Evolutionary conservation across 2,797 vertebrate species (phyloP), one percentile per base, ranked within the genome.

Genomic region (Odontamblyopus lacepedii): DNA sequence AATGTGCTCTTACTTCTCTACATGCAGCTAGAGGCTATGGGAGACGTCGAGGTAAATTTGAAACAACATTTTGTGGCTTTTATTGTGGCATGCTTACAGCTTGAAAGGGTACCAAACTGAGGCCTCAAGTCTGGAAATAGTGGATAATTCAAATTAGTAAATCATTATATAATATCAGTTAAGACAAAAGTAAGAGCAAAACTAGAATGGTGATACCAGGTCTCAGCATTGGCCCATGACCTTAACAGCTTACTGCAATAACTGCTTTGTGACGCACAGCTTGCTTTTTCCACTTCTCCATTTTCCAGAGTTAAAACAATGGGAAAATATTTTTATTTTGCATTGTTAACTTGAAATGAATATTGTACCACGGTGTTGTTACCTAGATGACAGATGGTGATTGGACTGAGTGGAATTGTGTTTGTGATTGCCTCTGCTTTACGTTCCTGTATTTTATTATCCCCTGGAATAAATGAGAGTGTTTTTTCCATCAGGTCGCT

Each of bases 21-120:
- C 97, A 98, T 94, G 97, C 98, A 99, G 97, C 98, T 72, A 96
- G 97, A 95, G 97, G 96, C 95, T 99, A 95, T 96, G 96, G 97
- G 93, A 95, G 97, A 96, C 97, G 97, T 94, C 95, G 98, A 99
- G 98, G 98, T 99, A 99, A 98, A 87, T 72, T 82, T 85, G 93
- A 68, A 84, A 59, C 90, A 92, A 59, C 90, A 92, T 66, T 78
- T 73, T 78, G 70, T 89, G 85, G 77, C 82, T 84, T 73, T 5
- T 67, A 41, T 63, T 79, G 73, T 81, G 65, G 80, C 83, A 83
- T 91, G 80, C 77, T 83, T 65, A 50, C 11, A 71, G 72, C 76
- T 75, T 78, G 9, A 82, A 44, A 69, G 19, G 62, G 78, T 8
- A 69, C 69, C 79, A 80, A 83, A 81, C 79, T 53, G 66, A 78